phyloP scores from a whole-genome alignment of 2,888 invertebrate species.

The Cerastis leucographa region DNA sequence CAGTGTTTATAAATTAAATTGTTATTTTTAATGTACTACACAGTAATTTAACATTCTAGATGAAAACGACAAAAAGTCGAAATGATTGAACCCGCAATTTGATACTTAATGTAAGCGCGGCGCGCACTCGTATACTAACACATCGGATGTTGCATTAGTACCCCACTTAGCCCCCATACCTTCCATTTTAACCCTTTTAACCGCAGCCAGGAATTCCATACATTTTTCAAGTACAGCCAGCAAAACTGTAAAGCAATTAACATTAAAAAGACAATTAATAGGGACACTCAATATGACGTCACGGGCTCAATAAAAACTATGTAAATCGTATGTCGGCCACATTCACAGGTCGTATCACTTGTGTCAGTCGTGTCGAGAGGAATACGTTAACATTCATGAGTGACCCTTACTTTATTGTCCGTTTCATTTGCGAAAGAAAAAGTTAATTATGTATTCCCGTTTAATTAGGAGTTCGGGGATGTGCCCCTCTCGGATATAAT shows the following conservation, averaged over 20 bases:
- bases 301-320: conserved; percentile 49
- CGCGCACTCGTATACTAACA: conserved; percentile 8
- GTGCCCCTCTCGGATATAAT: conserved; percentile 54
- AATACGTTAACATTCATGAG: conserved; percentile 60
- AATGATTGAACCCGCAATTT: neutral
- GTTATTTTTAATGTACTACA: neutral
- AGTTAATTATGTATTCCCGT: conserved; percentile 65
- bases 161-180: conserved; percentile 43
- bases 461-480: conserved; percentile 62
- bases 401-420: conserved; percentile 58
- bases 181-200: conserved; percentile 49
- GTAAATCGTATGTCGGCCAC: conserved; percentile 30
- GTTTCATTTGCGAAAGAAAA: conserved; percentile 58
- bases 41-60: neutral
- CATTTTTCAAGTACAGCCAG: conserved; percentile 38
- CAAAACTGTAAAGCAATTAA: conserved; percentile 32
- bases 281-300: conserved; percentile 22
- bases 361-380: conserved; percentile 21
- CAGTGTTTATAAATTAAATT: neutral
- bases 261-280: conserved; percentile 32
- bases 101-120: conserved; percentile 1
- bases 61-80: neutral
- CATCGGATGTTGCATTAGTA: conserved; percentile 40
- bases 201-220: conserved; percentile 29
- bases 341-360: conserved; percentile 17